phyloP scores from a whole-genome alignment of 1,140 invertebrate genomes.

The Diplogasteroides magnus region DNA sequence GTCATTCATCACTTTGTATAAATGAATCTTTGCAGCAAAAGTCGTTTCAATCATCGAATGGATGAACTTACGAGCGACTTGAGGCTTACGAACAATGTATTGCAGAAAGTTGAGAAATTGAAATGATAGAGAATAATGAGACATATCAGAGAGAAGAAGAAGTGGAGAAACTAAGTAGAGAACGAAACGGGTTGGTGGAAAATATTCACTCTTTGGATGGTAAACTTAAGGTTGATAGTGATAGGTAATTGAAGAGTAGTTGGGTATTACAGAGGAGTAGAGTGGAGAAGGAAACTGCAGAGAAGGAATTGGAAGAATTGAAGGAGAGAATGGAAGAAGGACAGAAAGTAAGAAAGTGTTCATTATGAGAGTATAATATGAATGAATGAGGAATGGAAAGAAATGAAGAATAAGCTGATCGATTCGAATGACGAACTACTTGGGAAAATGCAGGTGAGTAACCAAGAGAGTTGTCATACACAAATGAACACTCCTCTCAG shows the following conservation, averaged over 20 bases:
- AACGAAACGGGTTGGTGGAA: background rate
- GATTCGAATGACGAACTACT: background rate
- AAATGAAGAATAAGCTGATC: constrained; percentile 12
- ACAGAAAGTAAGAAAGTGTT: background rate
- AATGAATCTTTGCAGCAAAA: no score
- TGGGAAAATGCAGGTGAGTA: background rate
- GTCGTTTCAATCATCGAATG: constrained; percentile 3
- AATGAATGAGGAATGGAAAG: background rate
- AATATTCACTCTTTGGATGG: background rate
- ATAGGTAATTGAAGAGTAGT: constrained; percentile 2
- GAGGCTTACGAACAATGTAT: constrained; percentile 1
- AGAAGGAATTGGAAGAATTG: background rate
- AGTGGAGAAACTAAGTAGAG: constrained; percentile 1
- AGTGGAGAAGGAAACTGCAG: constrained; percentile 5
- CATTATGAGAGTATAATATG: no score
- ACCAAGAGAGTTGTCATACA: background rate
- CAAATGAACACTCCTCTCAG: background rate
- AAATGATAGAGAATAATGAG: background rate
- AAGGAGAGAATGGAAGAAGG: background rate
- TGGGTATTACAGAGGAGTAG: background rate
- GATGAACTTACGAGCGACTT: constrained; percentile 3
- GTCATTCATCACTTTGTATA: no score
- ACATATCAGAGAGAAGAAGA: background rate
- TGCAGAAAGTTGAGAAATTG: background rate
- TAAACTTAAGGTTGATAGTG: background rate